Evolutionary conservation across 2,113 vertebrate species (phyloP), one percentile per base, ranked within the genome.

Genomic region (Dissostichus mawsoni): DNA sequence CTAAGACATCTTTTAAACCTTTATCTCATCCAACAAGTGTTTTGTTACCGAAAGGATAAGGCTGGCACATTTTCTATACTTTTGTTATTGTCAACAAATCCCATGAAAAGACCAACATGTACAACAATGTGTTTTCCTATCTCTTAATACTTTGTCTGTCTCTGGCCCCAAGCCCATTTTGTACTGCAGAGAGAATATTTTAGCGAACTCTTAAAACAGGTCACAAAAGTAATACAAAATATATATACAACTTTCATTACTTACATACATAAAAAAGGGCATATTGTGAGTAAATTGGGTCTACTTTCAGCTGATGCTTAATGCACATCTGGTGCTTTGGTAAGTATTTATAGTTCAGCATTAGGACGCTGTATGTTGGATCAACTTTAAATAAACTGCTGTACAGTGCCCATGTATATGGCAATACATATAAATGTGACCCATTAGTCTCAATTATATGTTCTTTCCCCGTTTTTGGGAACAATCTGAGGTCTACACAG

Each of bases 31-130:
- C 11, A 59, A 25, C 1, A 7, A 45, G 11, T 11, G 23, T 44
- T 56, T 47, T 67, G 9, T 14, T 20, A 11, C 11, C 20, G 36
- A 33, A 48, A 23, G 23, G 11, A 33, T 16, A 47, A 55, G 10
- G 33, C 5, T 56, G 44, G 17, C 4, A 2, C n/a, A 50, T 29
- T 20, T 41, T 53, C 3, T 53, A 5, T 50, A 61, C n/a, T n/a
- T 61, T 36, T 75, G 7, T 47, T 70, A 18, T 10, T 45, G 59
- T 51, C 66, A 58, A 16, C 11, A 47, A 82, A 76, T 52, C 29
- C 17, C 12, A 6, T 25, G 18, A 23, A 75, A 75, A 68, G 23
- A 64, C 44, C 41, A 56, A 36, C 68, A 50, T 4, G 53, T 20
- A 23, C 20, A 18, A 55, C 47, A 25, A 61, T 51, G 17, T 57